A percentile compares a stretch with the other conserved stretches of the same genome.
phyloP scores from a whole-genome alignment of 2,113 vertebrate genomes.

The Panthera leo region DNA sequence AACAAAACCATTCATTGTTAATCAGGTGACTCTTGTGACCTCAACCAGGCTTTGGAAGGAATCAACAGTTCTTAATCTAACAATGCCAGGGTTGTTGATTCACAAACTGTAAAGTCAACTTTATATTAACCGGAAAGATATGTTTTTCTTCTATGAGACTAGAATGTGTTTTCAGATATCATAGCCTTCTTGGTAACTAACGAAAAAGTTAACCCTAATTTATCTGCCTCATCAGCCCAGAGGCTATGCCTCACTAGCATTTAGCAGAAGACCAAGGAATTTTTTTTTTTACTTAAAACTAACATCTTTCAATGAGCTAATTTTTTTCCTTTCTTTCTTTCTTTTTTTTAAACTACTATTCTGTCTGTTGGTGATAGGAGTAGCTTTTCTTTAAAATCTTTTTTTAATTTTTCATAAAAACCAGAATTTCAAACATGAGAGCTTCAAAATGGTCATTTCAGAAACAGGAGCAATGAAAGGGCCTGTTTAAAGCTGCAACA shows the following conservation, averaged over 20 bases:
- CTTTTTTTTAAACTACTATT: background rate
- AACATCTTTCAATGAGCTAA: background rate
- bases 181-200: background rate
- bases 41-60: background rate
- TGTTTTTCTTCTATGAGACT: background rate
- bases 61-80: background rate
- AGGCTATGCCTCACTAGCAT: background rate
- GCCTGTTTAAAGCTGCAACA: slow-evolving; percentile 1
- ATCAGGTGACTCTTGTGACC: background rate
- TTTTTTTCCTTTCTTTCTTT: background rate
- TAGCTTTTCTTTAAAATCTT: background rate
- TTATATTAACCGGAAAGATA: background rate
- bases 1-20: background rate
- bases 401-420: background rate
- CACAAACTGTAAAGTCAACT: background rate
- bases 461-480: background rate
- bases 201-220: background rate
- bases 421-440: background rate
- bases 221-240: background rate
- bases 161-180: background rate
- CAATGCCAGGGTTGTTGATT: background rate
- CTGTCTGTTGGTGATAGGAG: background rate
- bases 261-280: background rate
- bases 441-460: slow-evolving; percentile 11
- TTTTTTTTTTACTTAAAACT: background rate